Percentiles rank a stretch among this genome's conserved stretches.
phyloP scores from a whole-genome alignment of 2,888 invertebrate species.

The Argyresthia goedartella region DNA sequence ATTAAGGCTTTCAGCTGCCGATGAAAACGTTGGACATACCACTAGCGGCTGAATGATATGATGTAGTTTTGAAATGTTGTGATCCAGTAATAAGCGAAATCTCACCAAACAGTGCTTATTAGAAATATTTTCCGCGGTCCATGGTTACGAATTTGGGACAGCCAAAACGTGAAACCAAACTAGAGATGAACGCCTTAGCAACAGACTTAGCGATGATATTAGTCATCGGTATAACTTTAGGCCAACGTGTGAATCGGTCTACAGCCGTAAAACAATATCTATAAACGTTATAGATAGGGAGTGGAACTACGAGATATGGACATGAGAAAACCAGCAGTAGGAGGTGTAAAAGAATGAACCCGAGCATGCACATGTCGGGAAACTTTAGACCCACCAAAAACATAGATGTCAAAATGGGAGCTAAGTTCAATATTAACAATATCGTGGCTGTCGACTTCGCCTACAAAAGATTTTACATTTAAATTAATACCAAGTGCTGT shows the following conservation, averaged over 20 bases:
- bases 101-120: slow-evolving; percentile 13
- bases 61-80: slow-evolving; percentile 14
- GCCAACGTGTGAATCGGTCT: slow-evolving; percentile 25
- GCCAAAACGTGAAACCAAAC: slow-evolving; percentile 7
- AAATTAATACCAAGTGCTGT: no score
- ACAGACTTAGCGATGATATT: neutral
- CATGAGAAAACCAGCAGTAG: neutral
- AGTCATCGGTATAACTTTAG: slow-evolving; percentile 14
- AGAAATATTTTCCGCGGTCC: slow-evolving; percentile 23
- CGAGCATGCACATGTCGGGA: neutral
- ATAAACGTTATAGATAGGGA: slow-evolving; percentile 5
- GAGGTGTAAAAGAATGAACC: neutral
- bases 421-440: no score
- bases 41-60: slow-evolving; percentile 17
- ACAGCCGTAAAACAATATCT: slow-evolving; percentile 24
- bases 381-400: neutral
- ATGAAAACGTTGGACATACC: slow-evolving; percentile 25
- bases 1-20: slow-evolving; percentile 34
- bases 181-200: neutral
- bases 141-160: slow-evolving; percentile 1
- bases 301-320: slow-evolving; percentile 2
- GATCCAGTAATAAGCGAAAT: slow-evolving; percentile 12
- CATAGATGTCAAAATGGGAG: no score
- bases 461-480: no score
- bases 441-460: no score